Base-by-base conservation (phyloP, 1,140 invertebrate genomes). In the Nephila pilipes region DNA sequence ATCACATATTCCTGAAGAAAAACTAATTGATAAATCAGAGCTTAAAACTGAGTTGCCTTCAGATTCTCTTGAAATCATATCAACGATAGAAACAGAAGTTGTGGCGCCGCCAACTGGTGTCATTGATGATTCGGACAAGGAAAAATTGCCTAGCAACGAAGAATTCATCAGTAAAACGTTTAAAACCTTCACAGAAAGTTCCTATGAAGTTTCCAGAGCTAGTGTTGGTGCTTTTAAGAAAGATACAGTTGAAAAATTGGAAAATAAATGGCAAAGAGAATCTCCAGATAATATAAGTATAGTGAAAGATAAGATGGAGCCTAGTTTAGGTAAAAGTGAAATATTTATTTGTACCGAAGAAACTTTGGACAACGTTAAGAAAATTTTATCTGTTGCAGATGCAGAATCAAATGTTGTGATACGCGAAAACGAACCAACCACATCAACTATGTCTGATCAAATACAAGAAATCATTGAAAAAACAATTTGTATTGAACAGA, bases 331-430 rank as follows among this genome's bases (percentile, higher is more conserved):
- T 36, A 93, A 93, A 93, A 87, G 87, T 65, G 92, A 93, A 55
- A 93, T 93, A 88, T 93, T 93, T 83, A 89, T 93, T 57, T 93
- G 92, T 57, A 93, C 92, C 10, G 92, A 93, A 89, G 92, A 93
- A 65, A 93, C 92, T 1, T 65, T 93, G 5, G 92, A 93, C 36
- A 93, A 83, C 55, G 92, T 93, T 2, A 93, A 93, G 38, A 93
- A 88, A 65, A 93, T 93, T 46, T 29, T 93, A 14, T 93, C 92
- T 10, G 85, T 60, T 18, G 92, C 92, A 10, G 92, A 93, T 65
- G 92, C 92, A 8, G 92, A 93, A 87, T 93, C 92, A 18, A 93
- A 93, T 81, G 58, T 93, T 8, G 75, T 93, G 6, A 38, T 92
- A 5, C 36, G 20, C 20, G 80, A 54, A 69, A 85, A 25, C 29